Evolutionary conservation across 2,888 invertebrate species (phyloP).

Genomic region (Leucania comma): DNA sequence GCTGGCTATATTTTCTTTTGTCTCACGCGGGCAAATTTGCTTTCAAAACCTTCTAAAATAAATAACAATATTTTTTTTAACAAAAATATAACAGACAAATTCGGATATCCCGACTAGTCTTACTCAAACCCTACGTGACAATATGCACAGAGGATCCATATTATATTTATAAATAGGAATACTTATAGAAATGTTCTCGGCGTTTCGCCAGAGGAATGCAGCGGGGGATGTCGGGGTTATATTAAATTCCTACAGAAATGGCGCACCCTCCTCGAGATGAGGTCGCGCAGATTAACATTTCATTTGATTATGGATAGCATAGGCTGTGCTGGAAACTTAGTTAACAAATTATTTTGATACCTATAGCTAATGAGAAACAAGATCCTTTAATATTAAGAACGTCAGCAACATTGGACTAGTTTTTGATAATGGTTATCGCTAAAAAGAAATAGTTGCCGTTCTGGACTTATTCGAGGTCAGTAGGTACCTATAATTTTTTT

Average conservation of each 20-base stretch:
- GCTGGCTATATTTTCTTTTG: no score
- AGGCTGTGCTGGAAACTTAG: constrained; percentile 17
- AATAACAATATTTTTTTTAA: neutral
- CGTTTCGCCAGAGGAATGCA: constrained; percentile 69
- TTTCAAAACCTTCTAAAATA: no score
- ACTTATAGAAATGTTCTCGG: constrained; percentile 46
- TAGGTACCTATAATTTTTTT: no score
- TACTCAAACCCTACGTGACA: constrained; percentile 51
- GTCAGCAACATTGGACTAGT: neutral
- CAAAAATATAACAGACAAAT: neutral
- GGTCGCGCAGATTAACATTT: constrained; percentile 61
- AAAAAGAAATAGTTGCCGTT: neutral
- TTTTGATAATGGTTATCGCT: neutral
- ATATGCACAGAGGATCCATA: constrained; percentile 35
- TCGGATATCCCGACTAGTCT: constrained; percentile 3
- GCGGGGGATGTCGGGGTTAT: constrained; percentile 66
- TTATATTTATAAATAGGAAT: constrained; percentile 33
- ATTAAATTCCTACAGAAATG: constrained; percentile 83
- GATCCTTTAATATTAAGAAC: neutral
- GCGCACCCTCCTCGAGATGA: constrained; percentile 54
- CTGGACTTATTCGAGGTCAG: neutral
- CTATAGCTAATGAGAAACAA: neutral
- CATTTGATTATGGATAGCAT: constrained; percentile 51
- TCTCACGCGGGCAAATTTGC: neutral
- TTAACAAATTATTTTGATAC: neutral